Evolutionary conservation across 2,888 invertebrate genomes (phyloP).

Genomic region (Drosophila lacicola): DNA sequence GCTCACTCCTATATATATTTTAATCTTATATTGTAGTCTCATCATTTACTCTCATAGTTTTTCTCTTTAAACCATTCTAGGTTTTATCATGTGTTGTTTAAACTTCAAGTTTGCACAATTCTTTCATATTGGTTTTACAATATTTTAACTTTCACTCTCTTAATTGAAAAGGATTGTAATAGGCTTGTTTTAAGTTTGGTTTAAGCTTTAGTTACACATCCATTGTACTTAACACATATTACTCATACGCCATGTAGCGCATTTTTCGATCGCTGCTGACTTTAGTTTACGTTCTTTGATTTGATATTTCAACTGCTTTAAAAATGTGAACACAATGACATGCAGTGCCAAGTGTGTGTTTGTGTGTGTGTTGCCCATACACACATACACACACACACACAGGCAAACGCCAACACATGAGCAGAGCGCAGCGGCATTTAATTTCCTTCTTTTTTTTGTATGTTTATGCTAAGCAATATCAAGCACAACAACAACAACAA

Average conservation of each 20-base stretch:
- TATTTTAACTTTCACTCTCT: not conserved
- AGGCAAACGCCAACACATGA: constrained; percentile 22
- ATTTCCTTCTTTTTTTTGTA: constrained; percentile 43
- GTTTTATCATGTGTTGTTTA: no score
- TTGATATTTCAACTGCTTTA: constrained; percentile 27
- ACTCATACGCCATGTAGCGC: constrained; percentile 28
- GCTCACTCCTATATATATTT: no score
- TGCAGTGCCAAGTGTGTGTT: constrained; percentile 13
- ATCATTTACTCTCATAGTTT: no score
- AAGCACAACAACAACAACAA: constrained; percentile 44
- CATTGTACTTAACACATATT: constrained; percentile 4
- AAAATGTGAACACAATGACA: constrained; percentile 39
- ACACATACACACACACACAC: constrained; percentile 19
- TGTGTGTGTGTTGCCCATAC: constrained; percentile 20
- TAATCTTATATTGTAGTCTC: no score
- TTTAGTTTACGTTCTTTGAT: constrained; percentile 16
- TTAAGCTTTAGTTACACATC: not conserved
- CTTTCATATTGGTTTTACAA: not conserved
- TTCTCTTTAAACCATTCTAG: no score
- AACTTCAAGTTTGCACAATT: no score
- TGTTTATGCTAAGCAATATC: constrained; percentile 68
- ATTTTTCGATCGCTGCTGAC: not conserved
- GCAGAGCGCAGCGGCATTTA: constrained; percentile 50
- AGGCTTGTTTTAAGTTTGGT: no score
- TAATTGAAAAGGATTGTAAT: no score